Evolutionary conservation across 2,797 vertebrate genomes (phyloP).

Genomic region (Sternarchorhynchus goeldii): DNA sequence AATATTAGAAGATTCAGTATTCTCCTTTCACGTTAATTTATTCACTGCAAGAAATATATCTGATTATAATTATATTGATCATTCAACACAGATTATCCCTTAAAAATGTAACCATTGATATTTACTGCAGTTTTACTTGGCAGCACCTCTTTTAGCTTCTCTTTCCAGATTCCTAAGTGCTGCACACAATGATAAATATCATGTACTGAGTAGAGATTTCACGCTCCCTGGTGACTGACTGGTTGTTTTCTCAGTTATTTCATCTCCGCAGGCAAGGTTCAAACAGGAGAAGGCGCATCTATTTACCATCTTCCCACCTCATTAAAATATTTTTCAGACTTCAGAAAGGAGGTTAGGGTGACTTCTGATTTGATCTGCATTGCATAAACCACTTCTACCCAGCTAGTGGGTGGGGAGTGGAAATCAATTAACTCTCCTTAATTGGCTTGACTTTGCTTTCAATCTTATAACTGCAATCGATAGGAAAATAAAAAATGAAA

Average conservation of each 20-base stretch:
- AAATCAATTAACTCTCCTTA: conserved; percentile 77
- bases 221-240: conserved; percentile 39
- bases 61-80: too few species aligned
- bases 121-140: background rate
- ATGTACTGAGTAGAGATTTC: conserved; percentile 22
- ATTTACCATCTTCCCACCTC: conserved; percentile 58
- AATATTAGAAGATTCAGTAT: too few species aligned
- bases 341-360: conserved; percentile 67
- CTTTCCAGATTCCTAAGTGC: background rate
- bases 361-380: conserved; percentile 75
- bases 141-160: background rate
- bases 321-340: conserved; percentile 75
- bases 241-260: conserved; percentile 33
- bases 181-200: background rate
- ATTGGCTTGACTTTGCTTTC: conserved; percentile 79
- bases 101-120: background rate
- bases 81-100: too few species aligned
- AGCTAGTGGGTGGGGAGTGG: conserved; percentile 69
- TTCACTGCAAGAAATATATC: too few species aligned
- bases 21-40: too few species aligned
- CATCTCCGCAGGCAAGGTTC: conserved; percentile 33
- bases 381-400: conserved; percentile 78
- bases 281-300: conserved; percentile 12
- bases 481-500: conserved; percentile 79
- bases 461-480: conserved; percentile 73